Base-by-base conservation (phyloP, 2,888 invertebrate genomes). In the Clusia tigrina region DNA sequence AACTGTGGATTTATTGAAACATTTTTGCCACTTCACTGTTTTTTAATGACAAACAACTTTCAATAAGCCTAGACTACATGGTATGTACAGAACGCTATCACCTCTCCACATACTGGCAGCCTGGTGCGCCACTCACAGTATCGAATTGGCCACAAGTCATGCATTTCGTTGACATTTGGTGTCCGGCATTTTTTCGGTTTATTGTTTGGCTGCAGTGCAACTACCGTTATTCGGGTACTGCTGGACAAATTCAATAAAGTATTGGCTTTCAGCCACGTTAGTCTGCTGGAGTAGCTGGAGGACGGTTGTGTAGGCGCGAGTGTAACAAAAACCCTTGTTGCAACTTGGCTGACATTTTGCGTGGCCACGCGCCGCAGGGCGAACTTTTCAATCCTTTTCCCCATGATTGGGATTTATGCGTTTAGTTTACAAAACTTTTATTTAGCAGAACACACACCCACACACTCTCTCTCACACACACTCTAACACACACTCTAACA, bases 331-430 rank as follows among this genome's bases (percentile, higher is more conserved):
- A 32, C 32, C 32, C 32, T 32, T 12, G 32, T 12, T 32, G 6
- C 32, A 9, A 6, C 32, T 12, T 32, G 32, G 32, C 6, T 12
- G 12, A 32, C 12, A 32, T 32, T 32, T 32, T 6, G 32, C 32
- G 32, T 32, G 6, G 42, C 42, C 42, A 42, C 42, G n/a, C 42
- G 42, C 42, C 37, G n/a, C 32, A n/a, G 9, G 9, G 20, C 23
- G 23, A 38, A 15, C 2, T 38, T 56, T 3, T n/a, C 17, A 56
- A 56, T 23, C 56, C 56, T 56, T 56, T 56, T 22, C n/a, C n/a
- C 42, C 10, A 15, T 42, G 42, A 56, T 56, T 38, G 15, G 42
- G 23, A 56, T 56, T 56, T 56, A 56, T 56, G 56, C 56, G 56
- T 56, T 56, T 42, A 42, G 56, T 56, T 56, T 37, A 42, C 5